Conservation (phyloP, 1,140 invertebrate genomes). For the Lithobius niger region DNA sequence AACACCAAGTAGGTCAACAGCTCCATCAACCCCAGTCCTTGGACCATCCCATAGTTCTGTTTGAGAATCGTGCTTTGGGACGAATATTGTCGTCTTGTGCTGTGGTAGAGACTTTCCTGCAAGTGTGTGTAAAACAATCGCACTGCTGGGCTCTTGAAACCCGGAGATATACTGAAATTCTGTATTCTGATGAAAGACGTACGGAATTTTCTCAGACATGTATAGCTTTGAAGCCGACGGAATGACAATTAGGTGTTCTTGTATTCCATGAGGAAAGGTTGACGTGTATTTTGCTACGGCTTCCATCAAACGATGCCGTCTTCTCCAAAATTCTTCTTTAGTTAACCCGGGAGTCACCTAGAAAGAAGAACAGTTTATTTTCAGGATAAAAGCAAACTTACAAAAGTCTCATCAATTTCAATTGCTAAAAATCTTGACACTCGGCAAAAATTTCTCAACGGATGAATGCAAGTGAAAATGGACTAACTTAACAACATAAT, state of each 20-base stretch:
- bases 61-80: slow-evolving; percentile 29
- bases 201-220: slow-evolving; percentile 89
- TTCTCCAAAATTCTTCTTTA: slow-evolving; percentile 50
- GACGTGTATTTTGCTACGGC: slow-evolving; percentile 32
- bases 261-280: too few species aligned
- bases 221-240: slow-evolving; percentile 67
- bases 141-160: slow-evolving; percentile 73
- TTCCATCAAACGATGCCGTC: slow-evolving; percentile 51
- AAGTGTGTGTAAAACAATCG: slow-evolving; percentile 47
- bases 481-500: too few species aligned
- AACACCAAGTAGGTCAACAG: slow-evolving; percentile 56
- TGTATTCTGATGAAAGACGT: slow-evolving; percentile 82
- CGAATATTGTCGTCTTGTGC: slow-evolving; percentile 31
- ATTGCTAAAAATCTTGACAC: too few species aligned
- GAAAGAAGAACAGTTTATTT: too few species aligned
- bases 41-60: slow-evolving; percentile 85
- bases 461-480: too few species aligned
- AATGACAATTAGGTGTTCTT: slow-evolving; percentile 58
- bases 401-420: too few species aligned
- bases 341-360: slow-evolving; percentile 60
- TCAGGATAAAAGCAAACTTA: too few species aligned
- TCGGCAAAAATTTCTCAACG: too few species aligned
- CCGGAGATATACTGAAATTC: slow-evolving; percentile 87
- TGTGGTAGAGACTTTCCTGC: slow-evolving; percentile 14
- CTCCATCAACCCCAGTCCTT: slow-evolving; percentile 46